Evolutionary conservation across 2,113 vertebrate species (phyloP), one percentile per base, ranked within the genome.

Genomic region (Felis chaus): DNA sequence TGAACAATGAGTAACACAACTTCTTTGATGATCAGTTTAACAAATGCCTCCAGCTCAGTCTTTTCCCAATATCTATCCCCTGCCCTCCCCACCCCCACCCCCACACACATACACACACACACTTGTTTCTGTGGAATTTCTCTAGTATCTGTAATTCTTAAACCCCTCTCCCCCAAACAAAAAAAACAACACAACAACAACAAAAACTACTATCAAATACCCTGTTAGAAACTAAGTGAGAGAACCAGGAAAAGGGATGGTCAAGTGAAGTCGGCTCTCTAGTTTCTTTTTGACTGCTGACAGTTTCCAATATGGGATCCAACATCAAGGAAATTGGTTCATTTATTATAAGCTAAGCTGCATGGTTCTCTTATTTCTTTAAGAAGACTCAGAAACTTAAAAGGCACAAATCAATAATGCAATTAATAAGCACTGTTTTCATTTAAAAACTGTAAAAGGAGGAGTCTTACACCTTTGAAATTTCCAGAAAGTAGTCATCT

Each of bases 341-440:
- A 69, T 76, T 82, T 69, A 76, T 74, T 81, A 27, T 5, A 89
- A 55, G 25, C 79, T 97, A 63, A 63, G 63, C 8, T 53, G 18
- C 27, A 16, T 86, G 7, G 15, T 16, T 69, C 45, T 63, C 19
- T 89, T 57, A 18, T 3, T 61, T 97, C 16, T 68, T 1, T 82
- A 82, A 45, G n/a, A 93, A 90, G 81, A 88, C 50, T 92, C 25
- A 13, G 48, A 89, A 69, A n/a, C 61, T 39, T 31, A 91, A 66
- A 91, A 91, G 39, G 31, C 25, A 85, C 29, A 90, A 66, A 86
- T 95, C 79, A 94, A 90, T 96, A 90, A 88, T 71, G 23, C 13
- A 92, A 84, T 97, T 97, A 94, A 95, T 94, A 91, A 95, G 53
- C 45, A 93, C 27, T 92, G 68, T 71, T 91, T 95, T 95, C 57